Evolutionary conservation across 1,140 invertebrate species (phyloP), one percentile per base, ranked within the genome.

Genomic region (Euura saliciscinereae): DNA sequence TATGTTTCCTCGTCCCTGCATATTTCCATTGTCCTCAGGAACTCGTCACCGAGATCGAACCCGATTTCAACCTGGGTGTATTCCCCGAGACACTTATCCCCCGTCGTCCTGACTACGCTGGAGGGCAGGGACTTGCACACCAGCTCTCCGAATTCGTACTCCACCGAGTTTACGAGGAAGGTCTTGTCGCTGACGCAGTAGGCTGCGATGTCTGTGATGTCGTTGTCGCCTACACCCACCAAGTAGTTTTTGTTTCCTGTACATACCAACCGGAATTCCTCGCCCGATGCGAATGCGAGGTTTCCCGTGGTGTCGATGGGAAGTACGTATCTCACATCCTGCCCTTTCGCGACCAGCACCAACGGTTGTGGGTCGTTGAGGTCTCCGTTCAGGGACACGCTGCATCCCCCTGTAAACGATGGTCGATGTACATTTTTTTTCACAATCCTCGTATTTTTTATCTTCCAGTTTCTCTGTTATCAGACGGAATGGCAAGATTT

Each of bases 1-100:
- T 83, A 82, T 42, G 81, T 83, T 44, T 76, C 68, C 45, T 87
- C 82, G 71, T 89, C 80, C 42, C 84, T 85, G 69, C 88, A 89
- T 3, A 89, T 74, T 74, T 87, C 81, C 65, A 87, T 79, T 10
- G 86, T 79, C 11, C 78, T 77, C 13, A 87, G 71, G 43, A 88
- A 88, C 2, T 8, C 43, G 1, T 73, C 43, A 0, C 66, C 43
- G 43, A 82, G 28, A 0, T 68, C 7, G 70, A 84, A 85, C 45
- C 84, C 81, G 11, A 85, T 78, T 44, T 79, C 75, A 43, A 79
- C 45, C 6, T 73, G 64, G 2, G 13, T 59, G 51, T 59, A 59
- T n/a, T 59, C 13, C 8, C 13, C 0, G 2, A 59, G 51, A 6
- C 51, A 59, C 8, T 8, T n/a, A 3, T 59, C 51, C 51, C 51